Conservation (phyloP, 2,888 invertebrate genomes). For the Callimorpha dominula region DNA sequence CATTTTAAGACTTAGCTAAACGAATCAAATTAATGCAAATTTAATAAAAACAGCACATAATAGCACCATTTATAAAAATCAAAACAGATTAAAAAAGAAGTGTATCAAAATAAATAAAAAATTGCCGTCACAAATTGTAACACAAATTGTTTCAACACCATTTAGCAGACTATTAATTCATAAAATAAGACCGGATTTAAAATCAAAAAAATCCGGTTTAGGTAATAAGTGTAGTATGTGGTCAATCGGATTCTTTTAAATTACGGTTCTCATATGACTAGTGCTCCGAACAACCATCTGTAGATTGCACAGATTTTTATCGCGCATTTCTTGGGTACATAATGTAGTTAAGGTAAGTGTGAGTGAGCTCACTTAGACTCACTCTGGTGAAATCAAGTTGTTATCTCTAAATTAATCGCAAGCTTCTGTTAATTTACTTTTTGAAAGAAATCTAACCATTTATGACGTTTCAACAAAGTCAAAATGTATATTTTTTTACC, state of each 20-base stretch:
- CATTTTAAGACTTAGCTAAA: background rate
- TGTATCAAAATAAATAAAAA: conserved; percentile 18
- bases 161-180: background rate
- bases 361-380: too few relatives aligned
- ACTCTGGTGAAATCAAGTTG: too few relatives aligned
- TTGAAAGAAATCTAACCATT: too few relatives aligned
- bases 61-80: conserved; percentile 14
- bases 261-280: background rate
- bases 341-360: too few relatives aligned
- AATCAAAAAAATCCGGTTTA: background rate
- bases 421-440: too few relatives aligned
- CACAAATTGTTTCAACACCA: conserved; percentile 1
- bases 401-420: too few relatives aligned
- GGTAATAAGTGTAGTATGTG: background rate
- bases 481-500: too few relatives aligned
- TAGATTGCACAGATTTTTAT: too few relatives aligned
- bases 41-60: background rate
- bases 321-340: too few relatives aligned
- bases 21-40: background rate
- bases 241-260: background rate
- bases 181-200: conserved; percentile 4
- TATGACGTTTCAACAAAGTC: too few relatives aligned
- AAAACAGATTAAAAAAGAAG: conserved; percentile 16
- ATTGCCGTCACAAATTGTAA: conserved; percentile 22
- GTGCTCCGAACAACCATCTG: too few relatives aligned